Evolutionary conservation across 2,113 vertebrate species (phyloP), one percentile per base, ranked within the genome.

Genomic region (Rallus limicola): DNA sequence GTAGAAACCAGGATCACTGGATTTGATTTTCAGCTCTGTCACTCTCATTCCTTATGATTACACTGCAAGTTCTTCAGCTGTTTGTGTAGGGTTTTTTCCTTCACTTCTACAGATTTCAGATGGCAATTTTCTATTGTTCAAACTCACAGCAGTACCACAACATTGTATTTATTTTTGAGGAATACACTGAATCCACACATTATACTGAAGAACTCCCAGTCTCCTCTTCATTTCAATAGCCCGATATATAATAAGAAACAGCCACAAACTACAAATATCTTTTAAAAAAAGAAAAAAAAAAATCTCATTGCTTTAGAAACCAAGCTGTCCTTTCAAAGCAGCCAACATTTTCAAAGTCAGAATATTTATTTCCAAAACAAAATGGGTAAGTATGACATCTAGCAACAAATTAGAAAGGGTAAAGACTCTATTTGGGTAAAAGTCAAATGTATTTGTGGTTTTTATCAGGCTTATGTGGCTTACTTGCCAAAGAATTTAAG

Each of bases 401-500:
- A 96, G 53, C 20, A 96, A 96, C 88, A 97, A 94, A 94, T 96
- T 93, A 95, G 79, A 83, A 84, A 88, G 88, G 64, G 92, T 93
- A 81, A 93, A 77, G 88, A 68, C 42, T 91, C 72, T 67, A 25
- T 75, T 64, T 90, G 83, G 86, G 92, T 55, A 96, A 82, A 84
- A 95, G 53, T 50, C 87, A 95, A 94, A 88, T 72, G 56, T 55
- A 92, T 90, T 94, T 95, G 95, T 92, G 95, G 93, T 94, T 96
- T 95, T 48, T 60, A 79, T 86, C 82, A 88, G 69, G 62, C 65
- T 93, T 88, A 83, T 11, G n/a, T 28, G 65, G 63, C 72, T 92
- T 75, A 88, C 68, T 86, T 96, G 90, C 88, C 95, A 94, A 95
- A 92, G 88, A 96, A 96, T 90, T 93, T 84, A 93, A 93, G 94